Percentiles rank a stretch among this genome's conserved stretches.
phyloP scores from a whole-genome alignment of 2,797 vertebrate genomes.

The Mormyrops boulengeri region DNA sequence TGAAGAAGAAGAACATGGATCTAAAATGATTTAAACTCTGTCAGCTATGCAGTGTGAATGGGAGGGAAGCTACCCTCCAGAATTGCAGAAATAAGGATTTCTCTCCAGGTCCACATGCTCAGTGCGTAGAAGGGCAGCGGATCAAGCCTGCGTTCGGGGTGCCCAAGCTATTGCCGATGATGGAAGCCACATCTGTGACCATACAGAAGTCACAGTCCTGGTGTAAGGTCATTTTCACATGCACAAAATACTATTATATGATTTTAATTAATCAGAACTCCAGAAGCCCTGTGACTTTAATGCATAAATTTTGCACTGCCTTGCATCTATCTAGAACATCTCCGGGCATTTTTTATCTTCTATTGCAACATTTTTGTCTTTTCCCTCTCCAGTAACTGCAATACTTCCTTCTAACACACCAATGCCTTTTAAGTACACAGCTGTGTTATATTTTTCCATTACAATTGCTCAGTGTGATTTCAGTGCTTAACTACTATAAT shows the following conservation, averaged over 20 bases:
- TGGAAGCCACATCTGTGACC: neutral
- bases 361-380: neutral
- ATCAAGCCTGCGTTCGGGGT: neutral
- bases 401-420: neutral
- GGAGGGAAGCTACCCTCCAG: neutral
- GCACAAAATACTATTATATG: neutral
- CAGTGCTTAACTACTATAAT: neutral
- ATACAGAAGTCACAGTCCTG: neutral
- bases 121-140: neutral
- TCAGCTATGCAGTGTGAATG: neutral
- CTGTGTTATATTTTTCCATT: neutral
- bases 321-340: conserved; percentile 3
- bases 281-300: neutral
- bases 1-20: neutral
- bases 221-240: neutral
- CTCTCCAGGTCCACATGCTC: neutral
- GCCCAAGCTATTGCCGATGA: neutral
- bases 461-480: neutral
- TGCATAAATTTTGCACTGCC: neutral
- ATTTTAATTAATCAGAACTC: neutral
- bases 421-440: neutral
- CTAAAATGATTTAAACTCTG: conserved; percentile 9
- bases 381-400: neutral
- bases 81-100: neutral
- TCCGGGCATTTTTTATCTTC: neutral